Conservation (phyloP, 2,113 vertebrate genomes). For the Microcebus jonahi region DNA sequence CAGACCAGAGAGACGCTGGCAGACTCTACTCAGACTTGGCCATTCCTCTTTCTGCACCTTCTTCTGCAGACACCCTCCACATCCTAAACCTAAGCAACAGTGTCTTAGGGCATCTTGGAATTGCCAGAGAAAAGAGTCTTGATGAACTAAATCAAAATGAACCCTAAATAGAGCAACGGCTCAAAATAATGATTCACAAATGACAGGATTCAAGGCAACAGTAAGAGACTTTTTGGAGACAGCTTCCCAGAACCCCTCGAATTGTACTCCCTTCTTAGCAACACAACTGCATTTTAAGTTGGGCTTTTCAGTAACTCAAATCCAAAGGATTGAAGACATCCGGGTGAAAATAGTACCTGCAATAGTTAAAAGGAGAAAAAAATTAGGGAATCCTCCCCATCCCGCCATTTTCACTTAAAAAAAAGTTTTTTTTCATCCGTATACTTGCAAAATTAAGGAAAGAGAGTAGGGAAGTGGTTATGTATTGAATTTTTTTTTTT, state of each 20-base stretch:
- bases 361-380: not conserved
- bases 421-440: not conserved
- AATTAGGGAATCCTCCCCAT: not conserved
- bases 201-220: not conserved
- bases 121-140: not conserved
- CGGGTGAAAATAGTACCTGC: not conserved
- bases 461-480: not conserved
- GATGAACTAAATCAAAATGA: not conserved
- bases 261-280: not conserved
- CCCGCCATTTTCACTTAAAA: not conserved
- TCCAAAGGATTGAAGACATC: not conserved
- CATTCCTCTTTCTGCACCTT: not conserved
- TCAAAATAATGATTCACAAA: not conserved
- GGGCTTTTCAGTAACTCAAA: not conserved
- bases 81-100: not conserved
- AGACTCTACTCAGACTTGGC: not conserved
- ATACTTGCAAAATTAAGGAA: not conserved
- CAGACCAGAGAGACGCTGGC: not conserved
- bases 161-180: not conserved
- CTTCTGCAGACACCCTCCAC: not conserved
- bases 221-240: not conserved
- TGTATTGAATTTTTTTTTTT: not conserved
- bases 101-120: not conserved
- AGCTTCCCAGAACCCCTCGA: not conserved
- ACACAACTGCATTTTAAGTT: not conserved